Evolutionary conservation across 1,140 invertebrate genomes (phyloP).

Genomic region (Hesperophylax magnus): DNA sequence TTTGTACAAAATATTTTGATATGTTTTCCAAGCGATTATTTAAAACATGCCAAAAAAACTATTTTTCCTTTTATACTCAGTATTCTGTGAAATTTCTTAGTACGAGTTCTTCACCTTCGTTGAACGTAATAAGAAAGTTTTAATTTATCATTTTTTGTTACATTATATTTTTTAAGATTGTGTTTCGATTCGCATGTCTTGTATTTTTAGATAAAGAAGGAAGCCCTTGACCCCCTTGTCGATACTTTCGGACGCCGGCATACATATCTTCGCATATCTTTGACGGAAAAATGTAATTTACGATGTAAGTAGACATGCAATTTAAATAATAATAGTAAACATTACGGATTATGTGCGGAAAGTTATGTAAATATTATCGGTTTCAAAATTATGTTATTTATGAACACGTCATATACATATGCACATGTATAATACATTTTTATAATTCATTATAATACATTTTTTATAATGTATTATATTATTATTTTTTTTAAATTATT

Average conservation of each 20-base stretch:
- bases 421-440: too few species aligned
- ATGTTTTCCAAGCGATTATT: slow-evolving; percentile 29
- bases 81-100: slow-evolving; percentile 12
- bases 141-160: slow-evolving; percentile 6
- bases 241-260: slow-evolving; percentile 93
- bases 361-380: too few species aligned
- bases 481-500: too few species aligned
- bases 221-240: slow-evolving; percentile 68
- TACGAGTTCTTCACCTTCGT: slow-evolving; percentile 12
- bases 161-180: background rate
- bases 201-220: slow-evolving; percentile 45
- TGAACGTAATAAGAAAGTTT: slow-evolving; percentile 7
- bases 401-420: too few species aligned
- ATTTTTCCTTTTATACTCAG: background rate
- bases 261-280: slow-evolving; percentile 93
- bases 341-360: too few species aligned
- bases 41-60: slow-evolving; percentile 20
- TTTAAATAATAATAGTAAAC: too few species aligned
- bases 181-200: slow-evolving; percentile 31
- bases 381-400: too few species aligned
- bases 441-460: too few species aligned
- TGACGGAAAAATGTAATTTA: slow-evolving; percentile 97
- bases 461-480: too few species aligned
- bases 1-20: background rate
- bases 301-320: slow-evolving; percentile 82